A percentile compares a stretch with the other conserved stretches of the same genome.
phyloP scores from a whole-genome alignment of 2,113 vertebrate species.

The Octodon degus region DNA sequence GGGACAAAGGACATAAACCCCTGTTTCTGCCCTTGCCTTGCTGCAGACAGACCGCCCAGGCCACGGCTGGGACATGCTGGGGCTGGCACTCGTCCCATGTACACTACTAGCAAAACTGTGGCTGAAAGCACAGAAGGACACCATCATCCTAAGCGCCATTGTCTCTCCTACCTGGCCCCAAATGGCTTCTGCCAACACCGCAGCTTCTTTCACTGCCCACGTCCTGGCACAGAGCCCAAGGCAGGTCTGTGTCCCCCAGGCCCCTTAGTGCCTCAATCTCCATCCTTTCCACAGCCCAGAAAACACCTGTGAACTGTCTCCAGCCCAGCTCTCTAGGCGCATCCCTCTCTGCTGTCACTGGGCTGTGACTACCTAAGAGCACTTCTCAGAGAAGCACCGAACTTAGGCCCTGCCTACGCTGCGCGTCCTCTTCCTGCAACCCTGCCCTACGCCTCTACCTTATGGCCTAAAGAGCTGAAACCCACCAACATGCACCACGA shows the following conservation, averaged over 20 bases:
- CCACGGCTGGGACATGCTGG: too few species aligned
- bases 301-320: too few species aligned
- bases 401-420: background rate
- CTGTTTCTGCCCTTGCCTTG: background rate
- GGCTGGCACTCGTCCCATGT: background rate
- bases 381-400: background rate
- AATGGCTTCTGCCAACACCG: background rate
- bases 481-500: background rate
- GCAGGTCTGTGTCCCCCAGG: too few species aligned
- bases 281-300: background rate
- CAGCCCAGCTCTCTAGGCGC: background rate
- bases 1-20: background rate
- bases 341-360: background rate
- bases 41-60: background rate
- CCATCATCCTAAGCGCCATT: background rate
- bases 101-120: background rate
- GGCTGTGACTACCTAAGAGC: background rate
- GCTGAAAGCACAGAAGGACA: background rate
- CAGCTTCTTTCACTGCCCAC: background rate
- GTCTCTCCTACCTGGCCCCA: background rate
- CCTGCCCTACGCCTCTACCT: rapidly evolving
- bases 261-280: background rate
- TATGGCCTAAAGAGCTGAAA: background rate
- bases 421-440: background rate
- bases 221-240: background rate